A percentile compares a stretch with the other conserved stretches of the same genome.
Conservation (phyloP, 2,888 invertebrate genomes). For the Tenthredo distinguenda region DNA sequence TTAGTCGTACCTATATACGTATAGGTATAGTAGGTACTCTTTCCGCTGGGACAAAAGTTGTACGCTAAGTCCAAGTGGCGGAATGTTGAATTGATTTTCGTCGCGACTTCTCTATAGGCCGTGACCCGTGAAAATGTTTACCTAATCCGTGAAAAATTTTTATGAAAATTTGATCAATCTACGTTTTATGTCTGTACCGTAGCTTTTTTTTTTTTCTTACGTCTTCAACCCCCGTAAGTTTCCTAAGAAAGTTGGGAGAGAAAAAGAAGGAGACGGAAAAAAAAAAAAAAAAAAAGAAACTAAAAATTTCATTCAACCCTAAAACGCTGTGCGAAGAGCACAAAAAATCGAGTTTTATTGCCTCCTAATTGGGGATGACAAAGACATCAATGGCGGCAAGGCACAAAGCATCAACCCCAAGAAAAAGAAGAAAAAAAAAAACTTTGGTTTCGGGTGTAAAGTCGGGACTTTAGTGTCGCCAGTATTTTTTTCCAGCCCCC, state of each 20-base stretch:
- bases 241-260: background rate
- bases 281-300: background rate
- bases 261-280: background rate
- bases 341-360: slow-evolving; percentile 67
- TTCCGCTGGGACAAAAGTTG: too few species aligned
- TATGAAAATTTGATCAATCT: background rate
- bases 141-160: background rate
- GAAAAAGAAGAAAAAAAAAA: slow-evolving; percentile 58
- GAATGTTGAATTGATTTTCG: too few species aligned
- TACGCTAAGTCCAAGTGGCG: too few species aligned
- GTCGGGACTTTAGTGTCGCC: slow-evolving; percentile 76
- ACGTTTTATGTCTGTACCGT: background rate
- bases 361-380: slow-evolving; percentile 76
- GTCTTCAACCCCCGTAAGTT: background rate
- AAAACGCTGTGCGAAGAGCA: slow-evolving; percentile 27
- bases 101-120: background rate
- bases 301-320: slow-evolving; percentile 45
- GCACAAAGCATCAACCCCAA: slow-evolving; percentile 66
- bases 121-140: background rate
- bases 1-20: background rate
- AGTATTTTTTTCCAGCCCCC: slow-evolving; percentile 56
- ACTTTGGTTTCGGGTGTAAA: slow-evolving; percentile 75
- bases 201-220: background rate
- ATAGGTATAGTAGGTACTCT: too few species aligned
- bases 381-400: slow-evolving; percentile 76